Evolutionary conservation across 2,888 invertebrate species (phyloP).

Genomic region (Drosophila merina): DNA sequence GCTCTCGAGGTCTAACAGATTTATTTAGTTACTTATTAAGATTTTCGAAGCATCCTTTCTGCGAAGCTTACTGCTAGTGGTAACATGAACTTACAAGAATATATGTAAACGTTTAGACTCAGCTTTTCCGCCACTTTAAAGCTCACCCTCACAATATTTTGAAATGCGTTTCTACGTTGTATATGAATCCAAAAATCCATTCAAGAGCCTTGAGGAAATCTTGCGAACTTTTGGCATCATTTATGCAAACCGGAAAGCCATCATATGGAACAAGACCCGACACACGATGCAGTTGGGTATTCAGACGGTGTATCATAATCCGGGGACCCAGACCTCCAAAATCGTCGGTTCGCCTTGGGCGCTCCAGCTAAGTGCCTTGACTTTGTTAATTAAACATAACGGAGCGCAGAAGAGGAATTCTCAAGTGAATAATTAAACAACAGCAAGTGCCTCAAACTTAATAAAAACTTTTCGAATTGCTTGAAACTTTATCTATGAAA

Average conservation of each 20-base stretch:
- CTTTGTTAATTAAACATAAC: constrained; percentile 60
- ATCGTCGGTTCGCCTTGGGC: constrained; percentile 7
- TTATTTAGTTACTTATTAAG: too few species aligned
- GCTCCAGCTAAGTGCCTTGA: constrained; percentile 3
- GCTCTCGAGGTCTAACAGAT: too few species aligned
- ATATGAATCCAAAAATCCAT: constrained; percentile 33
- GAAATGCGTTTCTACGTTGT: constrained; percentile 27
- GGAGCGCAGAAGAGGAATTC: constrained; percentile 48
- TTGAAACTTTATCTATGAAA: constrained; percentile 46
- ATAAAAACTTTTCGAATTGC: constrained; percentile 52
- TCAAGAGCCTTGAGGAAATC: constrained; percentile 20
- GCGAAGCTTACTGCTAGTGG: too few species aligned
- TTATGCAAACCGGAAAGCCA: constrained; percentile 61
- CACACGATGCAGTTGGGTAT: constrained; percentile 21
- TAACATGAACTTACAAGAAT: too few species aligned
- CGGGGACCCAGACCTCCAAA: constrained; percentile 8
- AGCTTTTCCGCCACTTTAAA: too few species aligned
- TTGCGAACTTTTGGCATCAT: constrained; percentile 47
- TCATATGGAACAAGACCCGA: constrained; percentile 46
- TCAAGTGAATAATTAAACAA: constrained; percentile 62
- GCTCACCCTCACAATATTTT: not conserved
- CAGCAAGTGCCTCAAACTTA: constrained; percentile 45
- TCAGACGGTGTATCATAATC: constrained; percentile 18
- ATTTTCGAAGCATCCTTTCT: too few species aligned
- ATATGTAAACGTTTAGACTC: too few species aligned